Evolutionary conservation across 2,113 vertebrate genomes (phyloP), one percentile per base, ranked within the genome.

Genomic region (Labeo catla): DNA sequence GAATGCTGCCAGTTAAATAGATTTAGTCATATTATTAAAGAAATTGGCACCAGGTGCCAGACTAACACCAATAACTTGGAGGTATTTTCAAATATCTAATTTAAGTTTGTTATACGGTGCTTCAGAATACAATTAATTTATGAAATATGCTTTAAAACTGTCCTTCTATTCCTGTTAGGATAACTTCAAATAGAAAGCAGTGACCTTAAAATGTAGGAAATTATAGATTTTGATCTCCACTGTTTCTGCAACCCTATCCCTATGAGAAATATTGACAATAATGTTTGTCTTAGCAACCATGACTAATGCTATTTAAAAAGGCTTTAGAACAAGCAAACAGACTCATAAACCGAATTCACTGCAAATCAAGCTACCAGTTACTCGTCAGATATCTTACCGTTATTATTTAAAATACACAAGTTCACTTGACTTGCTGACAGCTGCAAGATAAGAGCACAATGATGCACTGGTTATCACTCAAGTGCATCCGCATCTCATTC

Each of bases 381-480:
- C 50, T 15, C 4, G 1, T 11, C 23, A 57, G 21, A 57, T 39
- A 21, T 39, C 76, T 78, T 78, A 39, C 76, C 34, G 15, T 59
- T 78, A 59, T 78, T 39, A 39, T 39, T 39, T 78, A 78, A 78
- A 78, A 57, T 57, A 57, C 39, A 12, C 54, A 6, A n/a, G 43
- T 47, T 81, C 59, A 49, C 10, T 74, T 76, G 45, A 81, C 12
- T 65, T 0, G 34, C 21, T 49, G 11, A 49, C 59, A 65, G 10
- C 4, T 23, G 12, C 39, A 28, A 28, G 36, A 47, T 61, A 63
- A 28, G 45, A 65, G 43, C 43, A 81, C 43, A 47, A 28, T 19
- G 47, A 68, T 78, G 23, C 63, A 15, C 39, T 47, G 45, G 4
- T 78, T 66, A 85, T 79, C 47, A 12, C 59, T 86, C 47, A 54